Evolutionary conservation across 2,888 invertebrate species (phyloP), one percentile per base, ranked within the genome.

Genomic region (Hesperia comma): DNA sequence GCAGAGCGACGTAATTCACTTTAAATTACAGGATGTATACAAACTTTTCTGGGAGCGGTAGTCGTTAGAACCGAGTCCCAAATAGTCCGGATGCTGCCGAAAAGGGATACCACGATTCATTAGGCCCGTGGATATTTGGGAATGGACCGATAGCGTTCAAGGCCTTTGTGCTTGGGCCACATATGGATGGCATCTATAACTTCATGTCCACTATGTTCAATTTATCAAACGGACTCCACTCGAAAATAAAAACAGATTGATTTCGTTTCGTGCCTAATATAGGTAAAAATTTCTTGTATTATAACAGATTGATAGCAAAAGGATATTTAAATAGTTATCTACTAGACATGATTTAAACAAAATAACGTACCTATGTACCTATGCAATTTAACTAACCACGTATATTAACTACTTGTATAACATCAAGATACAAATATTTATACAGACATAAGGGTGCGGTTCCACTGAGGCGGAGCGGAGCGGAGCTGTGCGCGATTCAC

Each of bases 131-230:
- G 69, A 75, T 77, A 75, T 71, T 74, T 72, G 67, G 64, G 72
- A 79, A 77, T 68, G 73, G 70, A 72, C 74, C 76, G 77, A 83
- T 83, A 78, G 72, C 73, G 72, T 75, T 74, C 78, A 79, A 79
- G 79, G 78, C 77, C 79, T 80, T 83, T 61, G 63, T 63, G 19
- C 41, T 54, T 57, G 21, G 10, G 6, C 64, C 57, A 51, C 56
- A 57, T 64, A 64, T 40, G 26, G 57, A 40, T 63, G 46, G 15
- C n/a, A 43, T 17, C 51, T 8, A 21, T 37, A 19, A 5, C 26
- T 26, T 26, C 26, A 8, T 63, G 32, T 33, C 21, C 55, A 67
- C 61, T 68, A 68, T 60, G 40, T 41, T 58, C 64, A 58, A 64
- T 57, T 63, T 57, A 63, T 64, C 64, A 64, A 53, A 15, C 53